Conservation (phyloP, 2,797 vertebrate genomes). For the Glossophaga mutica region DNA sequence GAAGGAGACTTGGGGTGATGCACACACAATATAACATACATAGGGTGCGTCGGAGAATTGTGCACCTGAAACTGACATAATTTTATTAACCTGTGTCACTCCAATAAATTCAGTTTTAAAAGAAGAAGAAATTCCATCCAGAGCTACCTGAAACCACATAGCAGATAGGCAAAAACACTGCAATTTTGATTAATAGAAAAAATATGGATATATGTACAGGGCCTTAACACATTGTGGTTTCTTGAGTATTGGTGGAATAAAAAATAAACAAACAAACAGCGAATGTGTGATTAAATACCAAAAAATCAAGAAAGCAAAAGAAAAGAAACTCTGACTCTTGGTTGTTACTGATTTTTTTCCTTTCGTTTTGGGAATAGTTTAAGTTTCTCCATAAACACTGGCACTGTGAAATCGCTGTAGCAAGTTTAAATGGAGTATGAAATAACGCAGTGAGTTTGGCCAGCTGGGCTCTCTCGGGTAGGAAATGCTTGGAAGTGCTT, state of each 20-base stretch:
- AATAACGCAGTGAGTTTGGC: neutral
- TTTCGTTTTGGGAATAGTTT: neutral
- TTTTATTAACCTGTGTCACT: too few relatives aligned
- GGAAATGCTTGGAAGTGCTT: neutral
- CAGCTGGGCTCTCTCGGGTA: neutral
- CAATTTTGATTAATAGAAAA: neutral
- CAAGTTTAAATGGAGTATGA: constrained; percentile 40
- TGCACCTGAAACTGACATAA: too few relatives aligned
- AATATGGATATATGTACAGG: neutral
- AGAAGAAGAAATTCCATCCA: neutral
- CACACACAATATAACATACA: too few relatives aligned
- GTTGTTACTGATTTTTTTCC: neutral
- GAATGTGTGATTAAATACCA: neutral
- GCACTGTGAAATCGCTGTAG: neutral
- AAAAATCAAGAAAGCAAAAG: neutral
- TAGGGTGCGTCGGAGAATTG: too few relatives aligned
- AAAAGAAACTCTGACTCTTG: neutral
- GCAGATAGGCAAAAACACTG: neutral
- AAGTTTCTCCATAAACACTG: neutral
- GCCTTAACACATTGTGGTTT: neutral
- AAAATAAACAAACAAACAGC: neutral
- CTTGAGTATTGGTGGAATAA: neutral
- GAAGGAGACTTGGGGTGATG: too few relatives aligned
- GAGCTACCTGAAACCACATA: neutral
- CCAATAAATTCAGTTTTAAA: too few relatives aligned